Evolutionary conservation across 2,888 invertebrate genomes (phyloP).

Genomic region (Acleris literana): DNA sequence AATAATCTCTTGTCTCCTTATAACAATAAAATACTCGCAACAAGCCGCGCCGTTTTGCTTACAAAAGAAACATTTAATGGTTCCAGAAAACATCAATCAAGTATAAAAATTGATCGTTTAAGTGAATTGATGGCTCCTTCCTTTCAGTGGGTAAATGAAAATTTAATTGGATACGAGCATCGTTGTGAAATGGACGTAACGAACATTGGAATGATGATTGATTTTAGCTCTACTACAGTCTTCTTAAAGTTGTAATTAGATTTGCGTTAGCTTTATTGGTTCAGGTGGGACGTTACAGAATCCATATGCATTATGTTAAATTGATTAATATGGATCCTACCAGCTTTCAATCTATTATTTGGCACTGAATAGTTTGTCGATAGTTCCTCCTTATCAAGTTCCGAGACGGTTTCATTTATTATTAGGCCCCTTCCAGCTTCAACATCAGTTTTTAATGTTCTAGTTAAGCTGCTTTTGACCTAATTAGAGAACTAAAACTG

Average conservation of each 20-base stretch:
- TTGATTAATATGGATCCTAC: constrained; percentile 9
- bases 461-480: no score
- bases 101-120: constrained; percentile 51
- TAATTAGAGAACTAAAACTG: no score
- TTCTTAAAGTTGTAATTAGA: neutral
- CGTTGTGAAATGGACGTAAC: constrained; percentile 2
- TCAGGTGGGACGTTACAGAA: constrained; percentile 18
- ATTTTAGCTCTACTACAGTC: neutral
- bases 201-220: no score
- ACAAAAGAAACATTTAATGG: constrained; percentile 39
- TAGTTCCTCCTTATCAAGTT: neutral
- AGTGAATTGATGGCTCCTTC: constrained; percentile 43
- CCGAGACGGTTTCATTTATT: neutral
- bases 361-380: neutral
- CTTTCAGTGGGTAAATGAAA: constrained; percentile 41
- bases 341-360: neutral
- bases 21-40: constrained; percentile 2
- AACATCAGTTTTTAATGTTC: no score
- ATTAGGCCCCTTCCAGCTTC: neutral
- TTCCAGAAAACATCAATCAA: constrained; percentile 53
- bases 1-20: neutral
- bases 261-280: neutral
- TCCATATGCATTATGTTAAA: constrained; percentile 26
- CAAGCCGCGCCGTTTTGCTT: neutral
- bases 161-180: constrained; percentile 45